phyloP scores from a whole-genome alignment of 1,140 invertebrate genomes.

The Plectus sambesii region DNA sequence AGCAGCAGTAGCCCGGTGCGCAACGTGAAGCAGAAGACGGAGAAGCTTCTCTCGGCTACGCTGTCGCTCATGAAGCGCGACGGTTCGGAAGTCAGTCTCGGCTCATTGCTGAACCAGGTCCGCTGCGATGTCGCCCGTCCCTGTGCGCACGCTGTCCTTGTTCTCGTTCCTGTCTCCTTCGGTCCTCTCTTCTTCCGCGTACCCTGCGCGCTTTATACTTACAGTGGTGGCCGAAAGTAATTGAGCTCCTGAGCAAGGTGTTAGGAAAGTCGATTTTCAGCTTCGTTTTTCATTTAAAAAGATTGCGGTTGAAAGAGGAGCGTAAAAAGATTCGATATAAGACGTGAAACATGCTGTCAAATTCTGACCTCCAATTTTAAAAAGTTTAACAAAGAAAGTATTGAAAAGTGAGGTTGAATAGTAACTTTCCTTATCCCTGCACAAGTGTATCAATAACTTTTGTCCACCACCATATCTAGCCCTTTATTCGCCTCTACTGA shows the following conservation, averaged over 20 bases:
- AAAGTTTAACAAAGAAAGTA: too few relatives aligned
- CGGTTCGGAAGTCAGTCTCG: constrained; percentile 18
- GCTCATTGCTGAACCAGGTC: background rate
- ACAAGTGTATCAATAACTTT: too few relatives aligned
- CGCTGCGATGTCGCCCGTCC: background rate
- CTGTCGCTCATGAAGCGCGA: constrained; percentile 23
- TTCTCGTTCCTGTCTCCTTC: background rate
- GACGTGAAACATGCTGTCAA: too few relatives aligned
- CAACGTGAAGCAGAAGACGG: background rate
- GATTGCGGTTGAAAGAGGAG: background rate
- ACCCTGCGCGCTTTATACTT: too few relatives aligned
- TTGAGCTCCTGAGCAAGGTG: too few relatives aligned
- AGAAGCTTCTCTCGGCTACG: constrained; percentile 8
- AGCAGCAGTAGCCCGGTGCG: constrained; percentile 30
- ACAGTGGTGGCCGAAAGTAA: too few relatives aligned
- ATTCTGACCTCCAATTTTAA: too few relatives aligned
- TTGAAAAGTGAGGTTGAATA: too few relatives aligned
- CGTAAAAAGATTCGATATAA: too few relatives aligned
- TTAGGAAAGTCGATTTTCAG: background rate
- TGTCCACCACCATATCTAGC: too few relatives aligned
- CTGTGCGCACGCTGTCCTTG: background rate
- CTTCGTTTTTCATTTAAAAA: background rate
- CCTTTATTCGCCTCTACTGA: constrained; percentile 1
- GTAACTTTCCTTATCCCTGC: constrained; percentile 20
- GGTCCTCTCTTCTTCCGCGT: background rate